Base-by-base conservation (phyloP, 2,113 vertebrate species). In the Salvelinus fontinalis region DNA sequence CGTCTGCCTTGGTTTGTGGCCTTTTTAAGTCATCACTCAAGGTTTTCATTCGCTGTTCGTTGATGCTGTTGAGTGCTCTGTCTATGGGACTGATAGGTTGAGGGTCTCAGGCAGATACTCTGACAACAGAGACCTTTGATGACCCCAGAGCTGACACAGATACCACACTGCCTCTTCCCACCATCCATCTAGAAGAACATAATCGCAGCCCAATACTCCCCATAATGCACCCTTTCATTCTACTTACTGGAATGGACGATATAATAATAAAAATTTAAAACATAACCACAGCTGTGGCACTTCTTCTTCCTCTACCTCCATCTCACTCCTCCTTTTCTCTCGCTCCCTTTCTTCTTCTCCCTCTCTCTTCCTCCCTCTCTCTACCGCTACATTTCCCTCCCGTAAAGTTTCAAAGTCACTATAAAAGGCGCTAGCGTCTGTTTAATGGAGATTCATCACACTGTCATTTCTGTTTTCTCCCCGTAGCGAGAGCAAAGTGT, bases 401-500 rank as follows among this genome's bases (percentile, higher is more conserved):
- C 5, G 59, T 22, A 48, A 44, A 73, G 27, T 73, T 73, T 73
- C n/a, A 74, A 74, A 66, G 73, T 74, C 34, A 74, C 62, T 74
- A 44, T 64, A 65, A 27, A 64, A 18, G 60, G 60, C 14, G 39
- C 13, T 11, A 60, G 71, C 54, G 5, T 29, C 24, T 67, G 26
- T 62, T 14, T 73, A 73, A 73, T 73, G 54, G 71, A 73, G 71
- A 73, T 64, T n/a, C 34, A 73, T 73, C 9, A 59, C 57, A 22
- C 57, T 73, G 71, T 64, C 71, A 73, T 60, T 29, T 64, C 71
- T 22, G 71, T 57, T 34, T 22, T 64, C 59, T 73, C 70, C 27
- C 71, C 31, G 31, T 62, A 39, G 12, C 71, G 13, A 66, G 66
- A 67, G 66, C 66, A 67, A 29, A 67, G 66, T 67, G 66, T 67